Evolutionary conservation across 2,888 invertebrate species (phyloP).

Genomic region (Metellina segmentata): DNA sequence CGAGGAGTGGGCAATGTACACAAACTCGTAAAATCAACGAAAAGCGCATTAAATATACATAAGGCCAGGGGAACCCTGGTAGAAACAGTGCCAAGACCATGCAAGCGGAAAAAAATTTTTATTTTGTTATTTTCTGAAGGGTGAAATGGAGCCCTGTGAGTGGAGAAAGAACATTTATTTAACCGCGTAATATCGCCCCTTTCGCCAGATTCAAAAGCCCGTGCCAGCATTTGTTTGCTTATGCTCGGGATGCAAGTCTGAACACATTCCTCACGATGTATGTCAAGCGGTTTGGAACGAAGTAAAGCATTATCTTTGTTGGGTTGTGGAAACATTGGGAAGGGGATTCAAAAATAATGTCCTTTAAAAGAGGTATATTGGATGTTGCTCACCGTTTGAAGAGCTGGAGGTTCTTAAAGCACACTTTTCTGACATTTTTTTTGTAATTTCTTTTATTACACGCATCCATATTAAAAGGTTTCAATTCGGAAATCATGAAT

Average conservation of each 20-base stretch:
- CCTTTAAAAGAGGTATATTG: no score
- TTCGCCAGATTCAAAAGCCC: neutral
- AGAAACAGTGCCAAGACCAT: neutral
- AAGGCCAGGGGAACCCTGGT: neutral
- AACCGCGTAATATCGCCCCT: neutral
- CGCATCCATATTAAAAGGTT: no score
- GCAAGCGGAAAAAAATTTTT: neutral
- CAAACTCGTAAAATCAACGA: neutral
- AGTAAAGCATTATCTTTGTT: neutral
- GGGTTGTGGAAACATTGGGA: neutral
- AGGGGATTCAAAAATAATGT: no score
- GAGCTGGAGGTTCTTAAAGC: no score
- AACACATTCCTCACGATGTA: neutral
- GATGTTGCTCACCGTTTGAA: no score
- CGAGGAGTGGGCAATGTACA: neutral
- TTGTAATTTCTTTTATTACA: no score
- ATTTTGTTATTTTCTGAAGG: neutral
- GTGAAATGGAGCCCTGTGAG: neutral
- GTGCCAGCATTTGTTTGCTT: neutral
- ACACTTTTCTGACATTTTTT: no score
- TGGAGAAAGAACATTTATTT: neutral
- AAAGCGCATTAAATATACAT: constrained; percentile 24
- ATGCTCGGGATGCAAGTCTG: neutral
- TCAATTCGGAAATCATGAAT: no score
- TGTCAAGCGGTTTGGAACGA: neutral